A percentile compares a stretch with the other conserved stretches of the same genome.
Evolutionary conservation across 2,888 invertebrate species (phyloP).

Genomic region (Nipponacmea schrenckii): DNA sequence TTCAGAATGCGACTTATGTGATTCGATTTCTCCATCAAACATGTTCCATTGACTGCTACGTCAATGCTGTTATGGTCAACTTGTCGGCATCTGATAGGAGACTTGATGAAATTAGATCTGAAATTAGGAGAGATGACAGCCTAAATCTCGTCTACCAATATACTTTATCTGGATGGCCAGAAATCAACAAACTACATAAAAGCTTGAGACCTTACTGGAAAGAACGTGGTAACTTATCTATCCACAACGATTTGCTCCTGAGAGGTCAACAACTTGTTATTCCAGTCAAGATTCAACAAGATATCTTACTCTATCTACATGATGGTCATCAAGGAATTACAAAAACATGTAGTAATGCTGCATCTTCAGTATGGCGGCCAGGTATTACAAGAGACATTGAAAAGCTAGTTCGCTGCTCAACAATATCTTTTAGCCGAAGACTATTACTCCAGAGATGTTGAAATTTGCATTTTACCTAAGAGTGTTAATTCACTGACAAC

Average conservation of each 20-base stretch:
- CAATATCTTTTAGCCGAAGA: not conserved
- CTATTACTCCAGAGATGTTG: not conserved
- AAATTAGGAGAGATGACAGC: not conserved
- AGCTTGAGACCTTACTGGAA: not conserved
- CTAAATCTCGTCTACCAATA: not conserved
- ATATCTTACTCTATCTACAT: conserved; percentile 9
- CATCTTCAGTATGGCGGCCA: not conserved
- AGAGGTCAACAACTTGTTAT: not conserved
- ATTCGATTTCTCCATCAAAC: not conserved
- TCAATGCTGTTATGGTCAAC: not conserved
- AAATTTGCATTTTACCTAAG: not conserved
- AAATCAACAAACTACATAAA: not conserved
- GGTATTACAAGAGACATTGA: not conserved
- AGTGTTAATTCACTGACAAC: not conserved
- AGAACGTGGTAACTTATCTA: not conserved
- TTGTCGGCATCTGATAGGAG: not conserved
- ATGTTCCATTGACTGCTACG: not conserved
- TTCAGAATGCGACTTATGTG: not conserved
- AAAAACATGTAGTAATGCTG: not conserved
- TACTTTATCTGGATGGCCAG: not conserved
- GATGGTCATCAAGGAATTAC: conserved; percentile 14
- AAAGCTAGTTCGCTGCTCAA: not conserved
- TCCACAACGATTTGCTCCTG: not conserved
- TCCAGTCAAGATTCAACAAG: not conserved
- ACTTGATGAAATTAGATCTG: not conserved